Evolutionary conservation across 2,113 vertebrate species (phyloP).

Genomic region (Naja naja): DNA sequence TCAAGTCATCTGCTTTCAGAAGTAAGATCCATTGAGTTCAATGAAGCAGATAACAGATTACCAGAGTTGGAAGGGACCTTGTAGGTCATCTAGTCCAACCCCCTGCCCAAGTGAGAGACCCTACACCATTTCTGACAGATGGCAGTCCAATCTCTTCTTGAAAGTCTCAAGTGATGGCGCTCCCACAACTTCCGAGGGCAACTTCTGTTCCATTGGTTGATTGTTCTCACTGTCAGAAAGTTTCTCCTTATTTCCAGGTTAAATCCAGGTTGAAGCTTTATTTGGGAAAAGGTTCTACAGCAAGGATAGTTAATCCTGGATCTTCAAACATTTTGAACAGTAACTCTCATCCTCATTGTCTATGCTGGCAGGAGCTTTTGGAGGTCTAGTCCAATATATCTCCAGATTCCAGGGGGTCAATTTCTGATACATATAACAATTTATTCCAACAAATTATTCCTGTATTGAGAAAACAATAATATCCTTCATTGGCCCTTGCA

Average conservation of each 20-base stretch:
- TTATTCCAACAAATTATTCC: background rate
- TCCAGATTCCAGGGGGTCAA: background rate
- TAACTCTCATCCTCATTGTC: background rate
- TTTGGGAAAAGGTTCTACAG: background rate
- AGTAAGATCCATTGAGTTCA: background rate
- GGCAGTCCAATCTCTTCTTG: too few species aligned
- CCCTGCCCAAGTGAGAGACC: too few species aligned
- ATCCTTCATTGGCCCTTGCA: background rate
- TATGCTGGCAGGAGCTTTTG: background rate
- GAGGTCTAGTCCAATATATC: background rate
- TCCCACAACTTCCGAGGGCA: too few species aligned
- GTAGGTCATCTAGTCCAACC: too few species aligned
- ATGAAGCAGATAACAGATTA: too few species aligned
- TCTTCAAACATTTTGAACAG: background rate
- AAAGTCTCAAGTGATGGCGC: too few species aligned
- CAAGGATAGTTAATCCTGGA: background rate
- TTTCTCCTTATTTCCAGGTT: too few species aligned
- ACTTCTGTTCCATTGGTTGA: too few species aligned
- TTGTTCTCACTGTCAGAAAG: too few species aligned
- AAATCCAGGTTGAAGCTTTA: background rate
- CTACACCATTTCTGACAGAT: too few species aligned
- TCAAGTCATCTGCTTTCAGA: background rate
- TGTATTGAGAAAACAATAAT: background rate
- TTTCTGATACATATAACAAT: background rate
- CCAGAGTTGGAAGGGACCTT: too few species aligned